phyloP scores from a whole-genome alignment of 1,140 invertebrate species.

The Episyrphus balteatus region DNA sequence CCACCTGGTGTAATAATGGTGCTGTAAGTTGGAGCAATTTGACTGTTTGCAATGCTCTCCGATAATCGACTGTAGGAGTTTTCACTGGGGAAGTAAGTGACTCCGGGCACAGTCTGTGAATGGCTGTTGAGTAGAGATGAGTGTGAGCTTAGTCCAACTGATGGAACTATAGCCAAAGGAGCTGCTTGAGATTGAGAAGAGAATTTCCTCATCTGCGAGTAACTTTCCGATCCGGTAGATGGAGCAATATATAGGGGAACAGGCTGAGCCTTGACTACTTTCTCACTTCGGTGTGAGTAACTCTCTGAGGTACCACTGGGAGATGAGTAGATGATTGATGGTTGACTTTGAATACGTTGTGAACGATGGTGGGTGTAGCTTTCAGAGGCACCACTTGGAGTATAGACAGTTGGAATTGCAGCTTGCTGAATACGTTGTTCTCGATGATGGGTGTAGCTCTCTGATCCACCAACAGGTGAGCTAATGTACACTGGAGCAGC shows the following conservation, averaged over 20 bases:
- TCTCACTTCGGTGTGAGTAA: slow-evolving; percentile 13
- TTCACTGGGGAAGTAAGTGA: neutral
- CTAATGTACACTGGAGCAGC: slow-evolving; percentile 2
- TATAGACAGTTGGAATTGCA: slow-evolving; percentile 11
- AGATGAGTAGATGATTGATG: slow-evolving; percentile 12
- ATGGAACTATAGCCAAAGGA: neutral
- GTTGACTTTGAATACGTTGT: slow-evolving; percentile 6
- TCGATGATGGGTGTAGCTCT: slow-evolving; percentile 21
- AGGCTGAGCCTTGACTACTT: neutral
- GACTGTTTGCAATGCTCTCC: neutral
- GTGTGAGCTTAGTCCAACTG: neutral
- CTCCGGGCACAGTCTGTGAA: neutral
- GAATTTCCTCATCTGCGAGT: neutral
- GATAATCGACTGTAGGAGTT: too few relatives aligned
- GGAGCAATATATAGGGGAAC: neutral
- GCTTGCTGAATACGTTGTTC: slow-evolving; percentile 6
- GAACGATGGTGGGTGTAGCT: slow-evolving; percentile 21
- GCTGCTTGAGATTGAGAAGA: neutral
- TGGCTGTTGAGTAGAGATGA: neutral
- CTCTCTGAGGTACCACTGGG: slow-evolving; percentile 19
- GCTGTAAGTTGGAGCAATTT: neutral
- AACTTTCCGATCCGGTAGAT: neutral
- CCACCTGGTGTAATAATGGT: neutral
- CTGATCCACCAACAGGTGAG: slow-evolving; percentile 15
- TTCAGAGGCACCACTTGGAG: slow-evolving; percentile 18